Conservation (phyloP, 2,797 vertebrate species). For the Otolemur crassicaudatus region DNA sequence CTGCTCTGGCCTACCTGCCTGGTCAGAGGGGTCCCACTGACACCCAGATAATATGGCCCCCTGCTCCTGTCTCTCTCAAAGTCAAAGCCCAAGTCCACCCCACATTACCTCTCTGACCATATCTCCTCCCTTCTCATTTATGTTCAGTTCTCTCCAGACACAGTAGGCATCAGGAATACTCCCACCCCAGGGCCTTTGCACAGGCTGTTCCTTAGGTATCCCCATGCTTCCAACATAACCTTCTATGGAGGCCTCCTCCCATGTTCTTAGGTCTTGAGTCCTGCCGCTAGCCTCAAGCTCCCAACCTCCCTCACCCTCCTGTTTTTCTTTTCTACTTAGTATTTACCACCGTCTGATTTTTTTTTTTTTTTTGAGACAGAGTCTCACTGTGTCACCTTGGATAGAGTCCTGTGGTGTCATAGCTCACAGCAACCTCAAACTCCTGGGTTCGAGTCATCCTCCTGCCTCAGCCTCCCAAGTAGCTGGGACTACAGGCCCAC, state of each 20-base stretch:
- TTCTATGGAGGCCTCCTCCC: not conserved
- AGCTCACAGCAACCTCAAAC: too few species aligned
- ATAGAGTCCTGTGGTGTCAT: too few species aligned
- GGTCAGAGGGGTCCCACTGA: not conserved
- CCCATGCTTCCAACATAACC: not conserved
- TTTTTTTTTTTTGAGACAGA: too few species aligned
- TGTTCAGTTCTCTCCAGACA: not conserved
- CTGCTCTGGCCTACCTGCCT: not conserved
- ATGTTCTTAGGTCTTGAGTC: not conserved
- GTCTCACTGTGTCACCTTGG: too few species aligned
- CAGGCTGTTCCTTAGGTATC: not conserved
- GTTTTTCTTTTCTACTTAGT: not conserved
- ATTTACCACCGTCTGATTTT: not conserved
- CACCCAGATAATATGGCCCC: not conserved
- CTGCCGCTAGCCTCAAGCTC: not conserved
- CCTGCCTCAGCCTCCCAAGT: too few species aligned
- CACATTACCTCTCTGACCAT: not conserved
- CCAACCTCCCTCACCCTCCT: not conserved
- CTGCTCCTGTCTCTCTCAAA: not conserved
- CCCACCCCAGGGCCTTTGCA: not conserved
- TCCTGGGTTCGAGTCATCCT: too few species aligned
- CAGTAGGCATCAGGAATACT: not conserved
- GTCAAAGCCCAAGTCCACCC: not conserved
- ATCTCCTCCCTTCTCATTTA: not conserved
- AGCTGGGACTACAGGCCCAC: too few species aligned